phyloP scores from a whole-genome alignment of 2,797 vertebrate species.

The Emydoidea blandingii region DNA sequence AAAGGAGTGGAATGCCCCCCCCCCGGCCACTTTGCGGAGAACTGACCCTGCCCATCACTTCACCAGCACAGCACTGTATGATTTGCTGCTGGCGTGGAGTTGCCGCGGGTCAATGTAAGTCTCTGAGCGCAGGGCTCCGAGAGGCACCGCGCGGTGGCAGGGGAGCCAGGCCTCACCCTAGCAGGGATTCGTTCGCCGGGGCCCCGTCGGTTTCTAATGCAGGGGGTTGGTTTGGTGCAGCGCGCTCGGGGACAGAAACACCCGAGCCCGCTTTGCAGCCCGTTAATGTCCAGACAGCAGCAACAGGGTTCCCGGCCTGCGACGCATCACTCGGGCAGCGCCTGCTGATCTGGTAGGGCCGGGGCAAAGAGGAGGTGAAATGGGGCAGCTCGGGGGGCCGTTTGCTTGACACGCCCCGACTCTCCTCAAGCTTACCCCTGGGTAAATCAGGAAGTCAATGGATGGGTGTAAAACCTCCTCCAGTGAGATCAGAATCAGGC shows the following conservation, averaged over 20 bases:
- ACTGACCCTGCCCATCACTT: neutral
- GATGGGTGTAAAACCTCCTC: neutral
- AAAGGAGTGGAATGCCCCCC: neutral
- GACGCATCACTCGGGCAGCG: rapidly evolving
- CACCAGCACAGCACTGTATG: neutral
- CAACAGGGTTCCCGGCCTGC: neutral
- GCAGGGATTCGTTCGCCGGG: neutral
- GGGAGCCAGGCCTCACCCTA: neutral
- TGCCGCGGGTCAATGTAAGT: neutral
- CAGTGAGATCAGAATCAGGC: neutral
- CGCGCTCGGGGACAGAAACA: neutral
- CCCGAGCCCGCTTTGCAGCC: neutral
- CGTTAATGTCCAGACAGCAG: neutral
- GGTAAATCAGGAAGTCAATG: neutral
- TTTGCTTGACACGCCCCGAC: rapidly evolving
- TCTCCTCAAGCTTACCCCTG: neutral
- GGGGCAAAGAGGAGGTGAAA: neutral
- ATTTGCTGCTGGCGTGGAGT: neutral
- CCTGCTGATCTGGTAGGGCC: no score
- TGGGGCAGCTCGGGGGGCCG: no score
- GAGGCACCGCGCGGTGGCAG: neutral
- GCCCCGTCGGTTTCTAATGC: neutral
- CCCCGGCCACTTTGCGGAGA: neutral
- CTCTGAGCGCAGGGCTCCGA: neutral
- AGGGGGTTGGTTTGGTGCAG: neutral